Evolutionary conservation across 35 echinoderm and acorn worm genomes (phyloP).

Genomic region (Amphiura filiformis): DNA sequence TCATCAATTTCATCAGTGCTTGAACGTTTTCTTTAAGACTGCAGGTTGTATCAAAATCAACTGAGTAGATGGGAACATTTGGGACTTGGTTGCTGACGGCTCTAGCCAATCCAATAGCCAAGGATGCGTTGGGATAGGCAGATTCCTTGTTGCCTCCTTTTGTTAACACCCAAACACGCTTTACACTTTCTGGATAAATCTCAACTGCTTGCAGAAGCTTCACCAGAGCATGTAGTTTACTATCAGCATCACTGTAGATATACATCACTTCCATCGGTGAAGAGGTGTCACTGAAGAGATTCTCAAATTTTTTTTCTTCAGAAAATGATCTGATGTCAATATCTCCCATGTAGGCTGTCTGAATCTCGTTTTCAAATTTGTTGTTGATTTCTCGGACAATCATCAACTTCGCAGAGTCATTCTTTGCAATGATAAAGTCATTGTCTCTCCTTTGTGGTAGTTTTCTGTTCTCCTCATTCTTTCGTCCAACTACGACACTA

Average conservation of each 20-base stretch:
- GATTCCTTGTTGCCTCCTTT: constrained; percentile 21
- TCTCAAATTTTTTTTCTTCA: not conserved
- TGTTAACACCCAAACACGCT: constrained; percentile 21
- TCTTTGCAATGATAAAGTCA: not conserved
- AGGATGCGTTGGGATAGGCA: not conserved
- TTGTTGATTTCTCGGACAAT: not conserved
- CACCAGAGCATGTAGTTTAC: constrained; percentile 15
- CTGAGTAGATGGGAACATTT: constrained; percentile 14
- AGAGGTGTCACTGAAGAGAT: not conserved
- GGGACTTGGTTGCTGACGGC: constrained; percentile 24
- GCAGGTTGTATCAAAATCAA: constrained; percentile 11
- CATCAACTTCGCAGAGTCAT: not conserved
- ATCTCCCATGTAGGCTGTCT: constrained; percentile 14
- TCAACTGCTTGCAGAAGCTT: constrained; percentile 27
- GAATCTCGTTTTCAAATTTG: not conserved
- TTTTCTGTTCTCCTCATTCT: not conserved
- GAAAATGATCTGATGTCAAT: not conserved
- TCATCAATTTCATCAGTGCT: constrained; percentile 2
- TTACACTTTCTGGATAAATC: constrained; percentile 17
- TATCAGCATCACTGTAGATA: constrained; percentile 20
- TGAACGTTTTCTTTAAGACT: constrained; percentile 2
- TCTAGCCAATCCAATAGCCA: constrained; percentile 28
- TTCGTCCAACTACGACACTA: constrained; percentile 71
- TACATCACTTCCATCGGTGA: constrained; percentile 18
- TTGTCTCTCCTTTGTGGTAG: not conserved